A percentile compares a stretch with the other conserved stretches of the same genome.
phyloP scores from a whole-genome alignment of 2,113 vertebrate genomes.

The Heterochromis multidens region DNA sequence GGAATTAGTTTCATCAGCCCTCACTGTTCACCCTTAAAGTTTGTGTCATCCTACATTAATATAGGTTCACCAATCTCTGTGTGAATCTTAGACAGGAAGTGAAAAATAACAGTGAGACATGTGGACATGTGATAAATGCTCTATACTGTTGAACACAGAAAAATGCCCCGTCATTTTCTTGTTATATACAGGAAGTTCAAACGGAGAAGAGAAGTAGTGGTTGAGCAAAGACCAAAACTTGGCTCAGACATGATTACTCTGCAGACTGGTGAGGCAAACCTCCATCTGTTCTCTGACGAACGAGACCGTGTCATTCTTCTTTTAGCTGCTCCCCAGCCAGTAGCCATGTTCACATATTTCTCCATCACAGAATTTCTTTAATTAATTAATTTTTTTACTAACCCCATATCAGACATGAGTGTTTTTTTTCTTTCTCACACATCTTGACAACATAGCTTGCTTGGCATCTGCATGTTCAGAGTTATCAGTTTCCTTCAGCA shows the following conservation, averaged over 20 bases:
- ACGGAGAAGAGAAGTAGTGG: slow-evolving; percentile 23
- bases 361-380: accelerated
- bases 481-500: slow-evolving; percentile 11
- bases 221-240: neutral
- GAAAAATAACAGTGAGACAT: neutral
- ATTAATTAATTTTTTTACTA: neutral
- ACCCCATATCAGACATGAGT: neutral
- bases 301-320: neutral
- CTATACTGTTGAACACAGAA: neutral
- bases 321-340: neutral
- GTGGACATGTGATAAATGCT: neutral
- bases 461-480: neutral
- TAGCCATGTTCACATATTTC: neutral
- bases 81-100: slow-evolving; percentile 20
- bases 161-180: neutral
- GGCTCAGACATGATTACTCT: slow-evolving; percentile 16
- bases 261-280: neutral
- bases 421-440: neutral
- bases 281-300: neutral
- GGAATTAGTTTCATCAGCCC: neutral
- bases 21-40: neutral
- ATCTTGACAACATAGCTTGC: neutral
- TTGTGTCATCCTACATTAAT: neutral
- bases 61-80: neutral
- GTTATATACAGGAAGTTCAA: slow-evolving; percentile 8